phyloP scores from a whole-genome alignment of 2,888 invertebrate species.

The Agrochola circellaris region DNA sequence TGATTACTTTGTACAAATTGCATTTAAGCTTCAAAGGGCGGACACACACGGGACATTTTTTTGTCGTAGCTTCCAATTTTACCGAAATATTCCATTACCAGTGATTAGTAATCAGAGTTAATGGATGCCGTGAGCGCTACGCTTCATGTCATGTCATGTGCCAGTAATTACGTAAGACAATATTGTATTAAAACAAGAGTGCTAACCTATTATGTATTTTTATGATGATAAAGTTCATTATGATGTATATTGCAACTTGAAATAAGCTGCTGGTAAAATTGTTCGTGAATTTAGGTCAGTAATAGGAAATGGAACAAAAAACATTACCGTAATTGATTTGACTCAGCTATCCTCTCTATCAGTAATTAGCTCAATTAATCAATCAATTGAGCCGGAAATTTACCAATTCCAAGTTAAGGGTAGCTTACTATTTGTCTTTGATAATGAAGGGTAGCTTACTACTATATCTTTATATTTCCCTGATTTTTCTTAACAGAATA shows the following conservation, averaged over 20 bases:
- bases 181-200: constrained; percentile 56
- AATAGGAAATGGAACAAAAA: background rate
- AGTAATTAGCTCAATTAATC: constrained; percentile 25
- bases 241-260: constrained; percentile 12
- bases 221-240: constrained; percentile 41
- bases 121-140: constrained; percentile 73
- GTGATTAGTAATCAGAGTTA: constrained; percentile 81
- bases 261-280: background rate
- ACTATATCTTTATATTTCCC: background rate
- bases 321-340: background rate
- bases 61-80: constrained; percentile 58
- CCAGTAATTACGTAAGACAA: constrained; percentile 65
- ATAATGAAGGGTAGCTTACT: background rate
- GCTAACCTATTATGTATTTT: constrained; percentile 44
- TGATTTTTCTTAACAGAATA: background rate
- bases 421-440: background rate
- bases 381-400: background rate
- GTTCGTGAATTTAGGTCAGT: background rate
- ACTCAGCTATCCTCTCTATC: background rate
- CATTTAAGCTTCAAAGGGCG: constrained; percentile 1
- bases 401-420: background rate
- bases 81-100: constrained; percentile 73
- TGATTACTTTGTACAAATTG: constrained; percentile 44
- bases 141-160: constrained; percentile 74
- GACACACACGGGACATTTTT: constrained; percentile 34